phyloP scores from a whole-genome alignment of 2,888 invertebrate species.

The Dicranocentrus wangi region DNA sequence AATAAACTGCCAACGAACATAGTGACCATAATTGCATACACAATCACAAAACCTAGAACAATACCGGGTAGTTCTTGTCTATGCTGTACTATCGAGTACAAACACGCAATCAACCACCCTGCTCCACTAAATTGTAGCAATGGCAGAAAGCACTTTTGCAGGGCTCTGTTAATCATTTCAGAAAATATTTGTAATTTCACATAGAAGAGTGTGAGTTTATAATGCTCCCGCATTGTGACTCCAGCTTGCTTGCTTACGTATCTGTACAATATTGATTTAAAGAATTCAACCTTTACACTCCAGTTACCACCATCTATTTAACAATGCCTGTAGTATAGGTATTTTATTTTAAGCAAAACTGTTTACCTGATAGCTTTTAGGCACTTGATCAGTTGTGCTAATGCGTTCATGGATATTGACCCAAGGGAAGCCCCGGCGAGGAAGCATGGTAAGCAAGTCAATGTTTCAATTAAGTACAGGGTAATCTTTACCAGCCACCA shows the following conservation, averaged over 20 bases:
- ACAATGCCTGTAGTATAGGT: no score
- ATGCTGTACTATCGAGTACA: constrained; percentile 16
- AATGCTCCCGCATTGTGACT: not conserved
- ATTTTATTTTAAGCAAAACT: not conserved
- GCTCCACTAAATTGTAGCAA: constrained; percentile 20
- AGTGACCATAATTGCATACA: constrained; percentile 1
- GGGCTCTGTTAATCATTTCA: not conserved
- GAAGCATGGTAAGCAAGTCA: not conserved
- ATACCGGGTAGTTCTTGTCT: not conserved
- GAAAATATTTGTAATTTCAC: constrained; percentile 26
- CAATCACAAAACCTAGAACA: not conserved
- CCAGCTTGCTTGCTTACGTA: no score
- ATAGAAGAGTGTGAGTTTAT: constrained; percentile 18
- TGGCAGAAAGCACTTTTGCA: constrained; percentile 7
- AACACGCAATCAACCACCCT: constrained; percentile 24
- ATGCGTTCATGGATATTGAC: not conserved
- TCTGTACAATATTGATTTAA: no score
- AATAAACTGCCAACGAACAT: constrained; percentile 13
- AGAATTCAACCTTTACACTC: no score
- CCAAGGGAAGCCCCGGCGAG: not conserved
- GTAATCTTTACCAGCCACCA: not conserved
- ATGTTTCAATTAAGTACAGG: constrained; percentile 6
- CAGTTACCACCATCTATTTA: no score
- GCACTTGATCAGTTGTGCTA: constrained; percentile 22
- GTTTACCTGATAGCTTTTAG: constrained; percentile 22